Percentiles rank a stretch among this genome's conserved stretches.
phyloP scores from a whole-genome alignment of 2,113 vertebrate genomes.

The Lipophrys pholis region DNA sequence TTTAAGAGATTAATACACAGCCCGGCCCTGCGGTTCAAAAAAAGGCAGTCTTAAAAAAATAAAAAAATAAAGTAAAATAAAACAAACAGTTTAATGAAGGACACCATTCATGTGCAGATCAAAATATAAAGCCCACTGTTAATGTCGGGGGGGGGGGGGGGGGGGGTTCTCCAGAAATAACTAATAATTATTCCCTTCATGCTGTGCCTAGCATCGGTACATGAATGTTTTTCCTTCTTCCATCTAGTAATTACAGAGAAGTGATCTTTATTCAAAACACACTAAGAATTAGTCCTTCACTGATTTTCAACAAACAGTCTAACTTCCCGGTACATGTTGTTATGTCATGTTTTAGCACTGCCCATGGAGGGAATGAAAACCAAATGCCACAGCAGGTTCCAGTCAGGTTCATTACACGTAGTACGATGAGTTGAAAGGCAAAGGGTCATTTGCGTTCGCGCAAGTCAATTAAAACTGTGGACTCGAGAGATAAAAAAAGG shows the following conservation, averaged over 20 bases:
- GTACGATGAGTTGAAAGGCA: conserved; percentile 53
- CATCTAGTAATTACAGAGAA: conserved; percentile 47
- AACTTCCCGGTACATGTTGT: conserved; percentile 51
- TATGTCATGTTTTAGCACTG: conserved; percentile 48
- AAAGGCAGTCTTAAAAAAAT: conserved; percentile 41
- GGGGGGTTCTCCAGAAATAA: conserved; percentile 41
- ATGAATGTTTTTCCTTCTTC: conserved; percentile 45
- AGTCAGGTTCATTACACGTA: conserved; percentile 57
- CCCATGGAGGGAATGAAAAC: conserved; percentile 69
- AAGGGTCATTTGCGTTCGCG: conserved; percentile 71
- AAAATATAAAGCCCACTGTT: conserved; percentile 45
- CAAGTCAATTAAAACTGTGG: conserved; percentile 68
- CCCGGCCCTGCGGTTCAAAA: conserved; percentile 45
- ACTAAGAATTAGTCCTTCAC: conserved; percentile 28
- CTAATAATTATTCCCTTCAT: conserved; percentile 49
- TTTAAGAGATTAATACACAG: conserved; percentile 79
- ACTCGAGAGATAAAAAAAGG: conserved; percentile 39
- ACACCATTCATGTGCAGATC: conserved; percentile 70
- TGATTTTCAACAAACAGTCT: conserved; percentile 44
- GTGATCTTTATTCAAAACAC: conserved; percentile 53
- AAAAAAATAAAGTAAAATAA: conserved; percentile 44
- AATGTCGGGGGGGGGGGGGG: too few species aligned
- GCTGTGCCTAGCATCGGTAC: conserved; percentile 35
- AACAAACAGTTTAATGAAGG: conserved; percentile 48
- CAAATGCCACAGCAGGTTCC: conserved; percentile 69